These are phyloP conservation scores for Thera britannica DNA, from an alignment of 2,888 invertebrate genomes.

Conservation along the genomic window DNA sequence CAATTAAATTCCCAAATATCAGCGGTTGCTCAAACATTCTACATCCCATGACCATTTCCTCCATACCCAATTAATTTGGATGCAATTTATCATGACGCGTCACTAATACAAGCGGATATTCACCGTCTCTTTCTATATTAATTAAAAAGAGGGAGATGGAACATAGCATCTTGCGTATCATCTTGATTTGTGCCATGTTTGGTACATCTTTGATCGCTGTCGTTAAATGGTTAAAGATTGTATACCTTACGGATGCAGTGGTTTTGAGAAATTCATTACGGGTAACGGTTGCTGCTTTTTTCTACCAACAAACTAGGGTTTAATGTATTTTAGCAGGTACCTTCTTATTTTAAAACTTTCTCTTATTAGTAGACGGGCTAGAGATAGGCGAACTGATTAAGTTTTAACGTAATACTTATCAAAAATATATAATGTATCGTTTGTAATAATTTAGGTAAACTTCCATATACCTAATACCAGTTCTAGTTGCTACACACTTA, in stretches of 20 bases:
- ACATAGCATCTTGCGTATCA: slow-evolving; percentile 22
- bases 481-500: no score
- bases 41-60: slow-evolving; percentile 54
- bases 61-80: slow-evolving; percentile 48
- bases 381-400: no score
- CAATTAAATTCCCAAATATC: slow-evolving; percentile 28
- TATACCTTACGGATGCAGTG: slow-evolving; percentile 41
- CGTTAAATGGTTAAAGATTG: slow-evolving; percentile 37
- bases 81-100: slow-evolving; percentile 49
- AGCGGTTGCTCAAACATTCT: slow-evolving; percentile 35
- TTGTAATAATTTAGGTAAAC: no score
- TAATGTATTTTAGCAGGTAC: no score
- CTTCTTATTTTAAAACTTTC: no score
- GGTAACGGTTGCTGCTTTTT: slow-evolving; percentile 14
- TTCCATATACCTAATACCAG: no score
- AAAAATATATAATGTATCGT: no score
- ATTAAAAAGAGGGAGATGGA: slow-evolving; percentile 14
- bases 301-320: background rate
- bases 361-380: no score
- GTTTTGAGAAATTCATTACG: slow-evolving; percentile 38
- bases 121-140: slow-evolving; percentile 15
- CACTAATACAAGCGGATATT: slow-evolving; percentile 27
- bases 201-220: slow-evolving; percentile 40
- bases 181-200: slow-evolving; percentile 33
- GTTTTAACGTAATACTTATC: no score